Conservation (phyloP, 2,113 vertebrate species). For the Orcinus orca region DNA sequence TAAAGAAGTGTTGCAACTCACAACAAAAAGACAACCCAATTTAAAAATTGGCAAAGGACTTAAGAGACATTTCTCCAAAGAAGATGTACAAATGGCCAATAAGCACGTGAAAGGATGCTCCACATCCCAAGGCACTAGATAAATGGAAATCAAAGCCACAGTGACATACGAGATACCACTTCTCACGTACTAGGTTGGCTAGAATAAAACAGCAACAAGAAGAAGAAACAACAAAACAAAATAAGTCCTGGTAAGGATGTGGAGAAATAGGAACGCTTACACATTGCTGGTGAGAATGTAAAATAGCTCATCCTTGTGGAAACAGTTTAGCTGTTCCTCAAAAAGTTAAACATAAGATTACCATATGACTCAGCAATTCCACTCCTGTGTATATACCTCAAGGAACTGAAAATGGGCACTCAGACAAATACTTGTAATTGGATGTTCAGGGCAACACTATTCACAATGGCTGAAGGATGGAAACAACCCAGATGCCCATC, state of each 20-base stretch:
- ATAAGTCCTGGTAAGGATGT: background rate
- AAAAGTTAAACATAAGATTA: background rate
- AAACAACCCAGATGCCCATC: background rate
- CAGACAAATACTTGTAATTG: too few species aligned
- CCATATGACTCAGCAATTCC: background rate
- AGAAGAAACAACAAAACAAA: background rate
- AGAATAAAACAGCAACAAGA: accelerated
- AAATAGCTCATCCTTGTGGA: background rate
- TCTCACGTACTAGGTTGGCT: accelerated
- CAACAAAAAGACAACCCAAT: background rate
- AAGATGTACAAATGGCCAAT: background rate
- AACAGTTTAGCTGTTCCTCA: background rate
- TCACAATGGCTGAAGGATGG: background rate
- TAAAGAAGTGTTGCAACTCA: background rate
- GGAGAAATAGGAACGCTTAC: background rate
- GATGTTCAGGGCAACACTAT: background rate
- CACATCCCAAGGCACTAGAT: accelerated
- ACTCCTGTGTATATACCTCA: too few species aligned
- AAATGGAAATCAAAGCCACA: accelerated
- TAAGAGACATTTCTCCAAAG: background rate
- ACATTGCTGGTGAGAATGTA: background rate
- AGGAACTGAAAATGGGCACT: background rate
- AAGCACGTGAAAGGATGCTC: background rate
- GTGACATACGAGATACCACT: background rate
- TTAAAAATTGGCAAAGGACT: background rate